Evolutionary conservation across 2,888 invertebrate species (phyloP).

Genomic region (Dichetophora obliterata): DNA sequence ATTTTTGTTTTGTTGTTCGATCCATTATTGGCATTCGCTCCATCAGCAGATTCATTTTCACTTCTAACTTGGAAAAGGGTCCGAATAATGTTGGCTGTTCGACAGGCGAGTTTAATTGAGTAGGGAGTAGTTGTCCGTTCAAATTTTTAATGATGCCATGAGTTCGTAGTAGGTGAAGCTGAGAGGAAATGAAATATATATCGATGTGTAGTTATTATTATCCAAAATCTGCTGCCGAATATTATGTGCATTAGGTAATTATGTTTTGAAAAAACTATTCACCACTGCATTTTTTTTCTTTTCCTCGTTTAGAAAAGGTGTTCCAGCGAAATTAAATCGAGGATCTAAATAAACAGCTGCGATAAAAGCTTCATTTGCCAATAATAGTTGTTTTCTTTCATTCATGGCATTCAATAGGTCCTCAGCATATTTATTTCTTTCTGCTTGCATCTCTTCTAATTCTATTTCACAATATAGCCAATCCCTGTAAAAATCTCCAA

Average conservation of each 20-base stretch:
- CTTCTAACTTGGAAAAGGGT: too few species aligned
- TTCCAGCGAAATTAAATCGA: constrained; percentile 47
- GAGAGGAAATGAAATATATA: too few species aligned
- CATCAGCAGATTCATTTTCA: too few species aligned
- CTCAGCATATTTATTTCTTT: neutral
- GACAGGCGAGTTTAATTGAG: too few species aligned
- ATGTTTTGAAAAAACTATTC: constrained; percentile 21
- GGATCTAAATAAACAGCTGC: constrained; percentile 47
- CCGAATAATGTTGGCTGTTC: too few species aligned
- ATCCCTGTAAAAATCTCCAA: neutral
- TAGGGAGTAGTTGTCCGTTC: too few species aligned
- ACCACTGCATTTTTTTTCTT: constrained; percentile 46
- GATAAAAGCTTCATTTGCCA: constrained; percentile 40
- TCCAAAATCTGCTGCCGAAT: too few species aligned
- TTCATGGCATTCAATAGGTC: constrained; percentile 21
- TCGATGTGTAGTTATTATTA: too few species aligned
- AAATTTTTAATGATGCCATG: too few species aligned
- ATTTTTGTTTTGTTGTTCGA: neutral
- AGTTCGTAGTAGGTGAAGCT: too few species aligned
- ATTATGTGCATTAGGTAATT: too few species aligned
- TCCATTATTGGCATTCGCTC: too few species aligned
- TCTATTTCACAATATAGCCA: constrained; percentile 41
- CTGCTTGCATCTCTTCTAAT: constrained; percentile 38
- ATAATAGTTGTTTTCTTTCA: constrained; percentile 28
- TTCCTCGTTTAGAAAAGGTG: constrained; percentile 42